These are phyloP conservation scores for Nyctalus aviator DNA, from an alignment of 2,797 vertebrate genomes.

Conservation along the genomic window DNA sequence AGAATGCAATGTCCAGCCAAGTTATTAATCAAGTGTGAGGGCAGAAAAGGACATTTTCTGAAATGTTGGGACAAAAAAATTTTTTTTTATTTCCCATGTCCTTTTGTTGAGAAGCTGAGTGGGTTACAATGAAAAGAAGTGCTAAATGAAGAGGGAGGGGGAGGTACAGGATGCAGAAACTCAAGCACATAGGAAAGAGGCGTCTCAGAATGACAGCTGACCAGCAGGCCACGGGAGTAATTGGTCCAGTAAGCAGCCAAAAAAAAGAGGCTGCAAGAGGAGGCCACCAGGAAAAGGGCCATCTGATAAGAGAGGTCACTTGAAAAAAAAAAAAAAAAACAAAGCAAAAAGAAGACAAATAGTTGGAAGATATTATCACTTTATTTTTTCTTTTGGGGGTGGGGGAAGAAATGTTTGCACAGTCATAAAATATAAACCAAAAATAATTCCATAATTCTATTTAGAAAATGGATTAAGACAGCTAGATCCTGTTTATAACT, in stretches of 20 bases:
- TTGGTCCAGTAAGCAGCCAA: not conserved
- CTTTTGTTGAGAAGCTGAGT: conserved; percentile 59
- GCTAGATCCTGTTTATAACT: not conserved
- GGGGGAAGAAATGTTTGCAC: conserved; percentile 21
- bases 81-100: conserved; percentile 16
- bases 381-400: not conserved
- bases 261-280: not conserved
- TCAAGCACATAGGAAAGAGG: conserved; percentile 24
- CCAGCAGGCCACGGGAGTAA: not conserved
- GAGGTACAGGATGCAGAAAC: not conserved
- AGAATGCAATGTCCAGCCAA: conserved; percentile 54
- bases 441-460: conserved; percentile 12
- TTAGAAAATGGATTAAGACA: conserved; percentile 27
- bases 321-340: not conserved
- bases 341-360: conserved; percentile 43
- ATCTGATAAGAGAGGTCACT: conserved; percentile 55
- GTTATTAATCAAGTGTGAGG: conserved; percentile 61
- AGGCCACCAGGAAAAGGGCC: conserved; percentile 32
- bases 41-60: conserved; percentile 68
- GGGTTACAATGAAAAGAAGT: conserved; percentile 47
- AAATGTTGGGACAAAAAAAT: conserved; percentile 41
- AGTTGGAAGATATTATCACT: not conserved
- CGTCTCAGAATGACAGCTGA: not conserved
- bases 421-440: conserved; percentile 21
- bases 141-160: not conserved